Evolutionary conservation across 1,140 invertebrate genomes (phyloP).

Genomic region (Amyelois transitella): DNA sequence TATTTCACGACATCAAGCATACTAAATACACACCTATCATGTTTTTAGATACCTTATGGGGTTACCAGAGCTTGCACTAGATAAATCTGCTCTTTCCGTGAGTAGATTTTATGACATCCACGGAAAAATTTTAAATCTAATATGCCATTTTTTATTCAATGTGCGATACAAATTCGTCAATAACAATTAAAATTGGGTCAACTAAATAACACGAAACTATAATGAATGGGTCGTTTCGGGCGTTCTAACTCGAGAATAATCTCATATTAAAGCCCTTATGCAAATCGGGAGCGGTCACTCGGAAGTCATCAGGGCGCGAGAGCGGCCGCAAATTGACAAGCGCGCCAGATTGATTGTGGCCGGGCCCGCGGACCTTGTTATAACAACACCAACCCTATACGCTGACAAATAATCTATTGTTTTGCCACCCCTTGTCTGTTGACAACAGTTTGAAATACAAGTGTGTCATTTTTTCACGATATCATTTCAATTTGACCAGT

Average conservation of each 20-base stretch:
- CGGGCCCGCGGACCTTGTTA: conserved; percentile 49
- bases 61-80: too few relatives aligned
- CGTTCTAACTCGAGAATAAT: conserved; percentile 58
- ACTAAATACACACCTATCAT: too few relatives aligned
- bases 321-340: conserved; percentile 60
- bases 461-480: not conserved
- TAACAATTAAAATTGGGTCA: conserved; percentile 31
- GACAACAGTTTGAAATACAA: not conserved
- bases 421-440: not conserved
- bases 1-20: too few relatives aligned
- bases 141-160: conserved; percentile 20
- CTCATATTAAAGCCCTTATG: conserved; percentile 68
- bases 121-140: not conserved
- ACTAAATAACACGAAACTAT: conserved; percentile 61
- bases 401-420: not conserved
- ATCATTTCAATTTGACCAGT: too few relatives aligned
- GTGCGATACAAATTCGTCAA: conserved; percentile 31
- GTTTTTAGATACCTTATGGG: too few relatives aligned
- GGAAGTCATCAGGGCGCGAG: conserved; percentile 57
- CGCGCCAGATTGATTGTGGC: conserved; percentile 59
- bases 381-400: conserved; percentile 23
- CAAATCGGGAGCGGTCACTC: conserved; percentile 66
- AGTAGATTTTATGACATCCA: too few relatives aligned
- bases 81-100: too few relatives aligned
- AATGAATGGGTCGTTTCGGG: conserved; percentile 45